phyloP scores from a whole-genome alignment of 2,888 invertebrate species.

The Cybosia mesomella region DNA sequence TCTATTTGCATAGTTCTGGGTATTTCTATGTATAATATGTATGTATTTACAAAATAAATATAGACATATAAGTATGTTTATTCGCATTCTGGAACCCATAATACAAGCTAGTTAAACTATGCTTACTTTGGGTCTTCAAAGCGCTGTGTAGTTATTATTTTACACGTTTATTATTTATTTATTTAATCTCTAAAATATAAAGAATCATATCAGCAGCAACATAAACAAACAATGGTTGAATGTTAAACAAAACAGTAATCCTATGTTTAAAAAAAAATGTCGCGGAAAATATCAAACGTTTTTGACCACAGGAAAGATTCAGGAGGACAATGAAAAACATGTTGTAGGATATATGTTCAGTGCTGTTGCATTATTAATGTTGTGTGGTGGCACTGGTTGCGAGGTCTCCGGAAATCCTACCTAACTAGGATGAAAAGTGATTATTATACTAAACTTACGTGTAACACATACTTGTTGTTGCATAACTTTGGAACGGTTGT shows the following conservation, averaged over 20 bases:
- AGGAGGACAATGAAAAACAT: neutral
- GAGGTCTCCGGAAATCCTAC: neutral
- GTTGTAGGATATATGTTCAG: neutral
- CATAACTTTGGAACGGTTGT: conserved; percentile 1
- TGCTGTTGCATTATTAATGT: conserved; percentile 1
- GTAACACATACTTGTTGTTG: conserved; percentile 4
- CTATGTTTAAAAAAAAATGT: neutral
- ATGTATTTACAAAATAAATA: too few relatives aligned
- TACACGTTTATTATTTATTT: too few relatives aligned
- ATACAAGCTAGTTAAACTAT: too few relatives aligned
- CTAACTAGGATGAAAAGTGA: neutral
- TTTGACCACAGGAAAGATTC: neutral
- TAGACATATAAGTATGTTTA: too few relatives aligned
- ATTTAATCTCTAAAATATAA: neutral
- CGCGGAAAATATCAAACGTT: neutral
- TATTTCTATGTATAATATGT: too few relatives aligned
- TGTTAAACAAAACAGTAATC: neutral
- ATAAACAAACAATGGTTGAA: neutral
- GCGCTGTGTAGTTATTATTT: too few relatives aligned
- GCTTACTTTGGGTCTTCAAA: too few relatives aligned
- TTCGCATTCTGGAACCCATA: too few relatives aligned
- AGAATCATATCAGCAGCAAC: neutral
- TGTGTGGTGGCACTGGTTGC: neutral
- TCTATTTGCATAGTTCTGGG: too few relatives aligned
- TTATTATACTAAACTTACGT: neutral